A percentile compares a stretch with the other conserved stretches of the same genome.
These are phyloP conservation scores for Ricordea florida DNA, from an alignment of 92 coral and sea anemone species.

Conservation along the genomic window DNA sequence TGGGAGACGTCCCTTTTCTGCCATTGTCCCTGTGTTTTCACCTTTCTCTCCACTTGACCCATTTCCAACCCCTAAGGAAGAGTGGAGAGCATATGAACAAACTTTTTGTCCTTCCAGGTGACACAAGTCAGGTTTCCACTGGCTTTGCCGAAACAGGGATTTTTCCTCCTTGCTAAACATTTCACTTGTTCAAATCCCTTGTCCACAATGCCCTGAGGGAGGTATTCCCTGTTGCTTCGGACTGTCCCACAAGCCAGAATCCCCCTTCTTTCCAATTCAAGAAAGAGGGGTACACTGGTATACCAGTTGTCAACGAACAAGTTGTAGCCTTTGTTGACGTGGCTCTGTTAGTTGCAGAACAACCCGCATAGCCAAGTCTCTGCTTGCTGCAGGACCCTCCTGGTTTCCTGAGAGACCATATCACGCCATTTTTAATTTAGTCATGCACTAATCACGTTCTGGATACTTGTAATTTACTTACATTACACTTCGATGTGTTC, in stretches of 20 bases:
- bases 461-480: too few species aligned
- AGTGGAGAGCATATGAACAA: background rate
- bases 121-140: background rate
- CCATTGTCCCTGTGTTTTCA: background rate
- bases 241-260: slow-evolving; percentile 52
- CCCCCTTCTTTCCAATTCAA: slow-evolving; percentile 10
- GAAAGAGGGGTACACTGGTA: slow-evolving; percentile 32
- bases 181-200: background rate
- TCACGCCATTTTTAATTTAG: too few species aligned
- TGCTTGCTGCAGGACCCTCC: slow-evolving; percentile 30
- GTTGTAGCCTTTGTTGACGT: slow-evolving; percentile 21
- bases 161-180: slow-evolving; percentile 1
- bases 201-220: slow-evolving; percentile 31
- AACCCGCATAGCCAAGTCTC: slow-evolving; percentile 21
- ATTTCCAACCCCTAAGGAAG: too few species aligned
- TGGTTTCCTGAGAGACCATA: too few species aligned
- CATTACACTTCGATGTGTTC: too few species aligned
- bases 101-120: background rate
- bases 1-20: background rate
- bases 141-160: background rate
- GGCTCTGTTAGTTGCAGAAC: slow-evolving; percentile 13
- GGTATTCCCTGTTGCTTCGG: slow-evolving; percentile 13
- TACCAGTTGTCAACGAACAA: slow-evolving; percentile 40
- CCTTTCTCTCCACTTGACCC: too few species aligned
- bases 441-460: too few species aligned